Evolutionary conservation across 2,797 vertebrate genomes (phyloP).

Genomic region (Pseudochirops corinnae): DNA sequence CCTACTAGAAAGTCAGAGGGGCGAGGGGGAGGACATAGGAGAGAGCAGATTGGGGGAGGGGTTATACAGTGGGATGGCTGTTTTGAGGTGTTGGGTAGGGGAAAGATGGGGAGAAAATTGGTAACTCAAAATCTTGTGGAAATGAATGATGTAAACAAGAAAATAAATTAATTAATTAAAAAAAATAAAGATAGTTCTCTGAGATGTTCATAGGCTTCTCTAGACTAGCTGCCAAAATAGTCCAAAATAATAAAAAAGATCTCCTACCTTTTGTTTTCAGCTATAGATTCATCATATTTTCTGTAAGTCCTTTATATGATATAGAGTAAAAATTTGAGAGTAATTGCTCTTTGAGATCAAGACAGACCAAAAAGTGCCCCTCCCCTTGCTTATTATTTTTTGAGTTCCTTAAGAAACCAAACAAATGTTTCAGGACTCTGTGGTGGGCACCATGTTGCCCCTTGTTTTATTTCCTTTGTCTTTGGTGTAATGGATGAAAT

Average conservation of each 20-base stretch:
- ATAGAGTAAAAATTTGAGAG: neutral
- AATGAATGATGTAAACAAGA: too few species aligned
- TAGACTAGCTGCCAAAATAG: neutral
- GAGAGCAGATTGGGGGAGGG: too few species aligned
- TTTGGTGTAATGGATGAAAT: neutral
- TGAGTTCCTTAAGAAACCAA: neutral
- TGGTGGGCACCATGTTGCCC: neutral
- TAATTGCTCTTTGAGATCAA: neutral
- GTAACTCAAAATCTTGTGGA: too few species aligned
- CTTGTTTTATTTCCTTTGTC: neutral
- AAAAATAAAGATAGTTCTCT: too few species aligned
- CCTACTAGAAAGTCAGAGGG: too few species aligned
- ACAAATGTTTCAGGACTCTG: neutral
- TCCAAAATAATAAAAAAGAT: neutral
- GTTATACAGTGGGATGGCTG: too few species aligned
- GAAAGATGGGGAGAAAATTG: too few species aligned
- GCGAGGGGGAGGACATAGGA: too few species aligned
- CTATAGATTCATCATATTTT: neutral
- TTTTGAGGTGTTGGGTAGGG: too few species aligned
- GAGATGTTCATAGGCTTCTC: neutral
- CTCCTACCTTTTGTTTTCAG: neutral
- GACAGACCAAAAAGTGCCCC: neutral
- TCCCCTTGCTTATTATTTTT: neutral
- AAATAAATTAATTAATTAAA: too few species aligned
- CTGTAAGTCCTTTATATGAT: neutral